Evolutionary conservation across 2,797 vertebrate genomes (phyloP).

Genomic region (Urophycis tenuis): DNA sequence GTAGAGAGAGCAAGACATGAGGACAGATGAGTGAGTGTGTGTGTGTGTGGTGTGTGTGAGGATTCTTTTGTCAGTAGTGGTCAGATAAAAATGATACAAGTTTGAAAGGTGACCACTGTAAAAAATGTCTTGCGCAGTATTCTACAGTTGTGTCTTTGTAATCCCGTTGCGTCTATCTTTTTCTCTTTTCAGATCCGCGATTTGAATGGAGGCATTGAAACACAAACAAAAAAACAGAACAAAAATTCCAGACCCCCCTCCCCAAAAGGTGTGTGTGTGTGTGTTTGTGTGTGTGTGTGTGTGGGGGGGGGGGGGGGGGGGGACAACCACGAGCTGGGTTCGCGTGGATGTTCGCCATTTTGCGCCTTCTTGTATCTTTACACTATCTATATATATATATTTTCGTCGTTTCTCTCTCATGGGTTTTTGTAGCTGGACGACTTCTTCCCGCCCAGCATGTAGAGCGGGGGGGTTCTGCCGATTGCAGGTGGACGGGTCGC

Average conservation of each 20-base stretch:
- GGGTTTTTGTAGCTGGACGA: slow-evolving; percentile 60
- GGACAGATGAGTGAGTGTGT: slow-evolving; percentile 24
- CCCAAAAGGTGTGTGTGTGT: too few species aligned
- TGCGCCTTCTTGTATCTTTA: background rate
- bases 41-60: slow-evolving; percentile 3
- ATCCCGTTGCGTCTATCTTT: too few species aligned
- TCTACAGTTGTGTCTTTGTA: slow-evolving; percentile 55
- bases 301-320: too few species aligned
- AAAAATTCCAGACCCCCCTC: slow-evolving; percentile 19
- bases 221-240: slow-evolving; percentile 38
- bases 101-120: slow-evolving; percentile 27
- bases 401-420: slow-evolving; percentile 45
- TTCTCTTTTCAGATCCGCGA: slow-evolving; percentile 22
- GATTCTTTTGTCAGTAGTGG: slow-evolving; percentile 9
- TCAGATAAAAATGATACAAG: slow-evolving; percentile 40
- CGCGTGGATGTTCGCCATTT: slow-evolving; percentile 24
- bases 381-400: slow-evolving; percentile 1
- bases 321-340: slow-evolving; percentile 24
- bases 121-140: slow-evolving; percentile 56
- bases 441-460: slow-evolving; percentile 71
- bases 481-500: slow-evolving; percentile 75
- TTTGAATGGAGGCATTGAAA: slow-evolving; percentile 39
- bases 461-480: slow-evolving; percentile 63
- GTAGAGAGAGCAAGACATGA: background rate
- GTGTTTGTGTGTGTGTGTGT: too few species aligned